phyloP scores from a whole-genome alignment of 2,113 vertebrate species.

The Recurvirostra avosetta region DNA sequence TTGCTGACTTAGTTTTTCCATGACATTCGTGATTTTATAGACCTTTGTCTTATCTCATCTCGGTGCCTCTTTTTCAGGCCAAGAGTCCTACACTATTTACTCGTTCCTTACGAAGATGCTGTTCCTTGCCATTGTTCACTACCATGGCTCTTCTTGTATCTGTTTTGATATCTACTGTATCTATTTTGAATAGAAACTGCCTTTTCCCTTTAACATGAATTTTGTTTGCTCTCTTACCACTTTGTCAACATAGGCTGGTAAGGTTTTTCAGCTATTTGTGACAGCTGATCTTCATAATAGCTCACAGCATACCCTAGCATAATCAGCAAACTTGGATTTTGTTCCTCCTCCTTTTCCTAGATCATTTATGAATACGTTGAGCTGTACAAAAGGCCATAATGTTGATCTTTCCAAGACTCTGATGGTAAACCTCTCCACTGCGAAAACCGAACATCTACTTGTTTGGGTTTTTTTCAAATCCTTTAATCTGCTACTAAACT shows the following conservation, averaged over 20 bases:
- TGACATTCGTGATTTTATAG: not conserved
- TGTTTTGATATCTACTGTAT: not conserved
- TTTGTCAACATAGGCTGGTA: not conserved
- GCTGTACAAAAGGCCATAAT: not conserved
- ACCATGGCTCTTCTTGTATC: not conserved
- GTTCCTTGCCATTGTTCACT: not conserved
- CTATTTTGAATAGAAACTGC: not conserved
- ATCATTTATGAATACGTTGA: not conserved
- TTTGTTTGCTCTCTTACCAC: not conserved
- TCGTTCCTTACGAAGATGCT: not conserved
- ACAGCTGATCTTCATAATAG: not conserved
- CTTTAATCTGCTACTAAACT: not conserved
- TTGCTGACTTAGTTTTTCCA: not conserved
- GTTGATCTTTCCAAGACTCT: not conserved
- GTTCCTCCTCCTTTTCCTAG: not conserved
- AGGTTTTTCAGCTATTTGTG: not conserved
- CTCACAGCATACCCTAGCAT: not conserved
- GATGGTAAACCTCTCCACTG: not conserved
- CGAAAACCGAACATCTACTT: not conserved
- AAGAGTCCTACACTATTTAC: not conserved
- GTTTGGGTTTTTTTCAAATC: accelerated
- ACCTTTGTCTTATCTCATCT: not conserved
- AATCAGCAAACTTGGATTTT: not conserved
- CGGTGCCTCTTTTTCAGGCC: not conserved
- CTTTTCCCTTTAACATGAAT: not conserved